These are phyloP conservation scores for Diplosoma virens DNA, from an alignment of 23 tunicate species.

Conservation along the genomic window DNA sequence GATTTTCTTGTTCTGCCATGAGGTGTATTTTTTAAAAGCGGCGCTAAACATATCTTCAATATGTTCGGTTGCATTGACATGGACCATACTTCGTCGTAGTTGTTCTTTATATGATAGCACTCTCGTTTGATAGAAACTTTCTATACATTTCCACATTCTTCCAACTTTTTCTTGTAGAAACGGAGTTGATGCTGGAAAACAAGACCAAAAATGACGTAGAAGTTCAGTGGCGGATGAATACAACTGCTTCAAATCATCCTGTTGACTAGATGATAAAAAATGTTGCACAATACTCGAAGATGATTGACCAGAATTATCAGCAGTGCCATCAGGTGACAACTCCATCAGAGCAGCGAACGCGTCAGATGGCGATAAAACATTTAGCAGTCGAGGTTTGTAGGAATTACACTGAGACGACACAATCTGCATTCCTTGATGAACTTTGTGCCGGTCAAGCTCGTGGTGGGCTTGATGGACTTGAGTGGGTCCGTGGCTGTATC, in stretches of 20 bases:
- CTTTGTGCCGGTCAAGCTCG: slow-evolving; percentile 36
- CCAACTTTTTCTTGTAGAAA: slow-evolving; percentile 62
- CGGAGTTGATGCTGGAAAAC: slow-evolving; percentile 84
- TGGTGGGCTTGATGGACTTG: slow-evolving; percentile 57
- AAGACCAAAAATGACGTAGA: slow-evolving; percentile 85
- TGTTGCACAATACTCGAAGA: slow-evolving; percentile 37
- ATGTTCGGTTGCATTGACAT: slow-evolving; percentile 62
- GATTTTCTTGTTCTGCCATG: slow-evolving; percentile 53
- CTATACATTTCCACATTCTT: slow-evolving; percentile 71
- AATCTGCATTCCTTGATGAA: slow-evolving; percentile 54
- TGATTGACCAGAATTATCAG: slow-evolving; percentile 9
- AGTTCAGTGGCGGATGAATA: slow-evolving; percentile 66
- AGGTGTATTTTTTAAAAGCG: slow-evolving; percentile 41
- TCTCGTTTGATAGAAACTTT: slow-evolving; percentile 58
- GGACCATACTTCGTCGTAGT: slow-evolving; percentile 54
- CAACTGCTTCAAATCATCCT: slow-evolving; percentile 60
- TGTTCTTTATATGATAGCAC: slow-evolving; percentile 46
- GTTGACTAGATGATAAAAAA: slow-evolving; percentile 44
- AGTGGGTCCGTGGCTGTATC: slow-evolving; percentile 92
- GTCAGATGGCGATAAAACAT: slow-evolving; percentile 33
- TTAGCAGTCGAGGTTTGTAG: slow-evolving; percentile 41
- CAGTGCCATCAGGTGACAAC: slow-evolving; percentile 40
- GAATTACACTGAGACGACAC: slow-evolving; percentile 42
- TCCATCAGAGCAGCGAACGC: slow-evolving; percentile 70
- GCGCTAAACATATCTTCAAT: slow-evolving; percentile 67